Conservation (phyloP, 64 coral and sea anemone species). For the Anthopleura sola region DNA sequence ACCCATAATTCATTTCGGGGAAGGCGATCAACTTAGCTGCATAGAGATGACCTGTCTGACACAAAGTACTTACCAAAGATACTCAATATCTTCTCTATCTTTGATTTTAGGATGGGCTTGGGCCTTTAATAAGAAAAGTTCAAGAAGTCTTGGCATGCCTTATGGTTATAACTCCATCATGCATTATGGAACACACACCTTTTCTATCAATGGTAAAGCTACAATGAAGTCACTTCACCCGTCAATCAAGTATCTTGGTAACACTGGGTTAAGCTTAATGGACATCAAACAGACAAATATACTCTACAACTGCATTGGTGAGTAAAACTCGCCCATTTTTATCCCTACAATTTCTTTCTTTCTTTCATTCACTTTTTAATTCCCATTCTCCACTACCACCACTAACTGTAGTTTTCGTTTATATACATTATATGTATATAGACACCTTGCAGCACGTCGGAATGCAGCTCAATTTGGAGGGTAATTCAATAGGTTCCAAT, state of each 20-base stretch:
- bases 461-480: no score
- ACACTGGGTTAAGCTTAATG: slow-evolving; percentile 15
- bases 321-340: background rate
- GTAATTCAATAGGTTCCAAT: no score
- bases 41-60: no score
- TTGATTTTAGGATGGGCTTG: background rate
- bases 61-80: no score
- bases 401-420: background rate
- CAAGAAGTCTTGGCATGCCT: slow-evolving; percentile 31
- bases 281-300: slow-evolving; percentile 48
- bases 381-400: background rate
- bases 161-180: slow-evolving; percentile 46
- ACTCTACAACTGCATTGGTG: slow-evolving; percentile 46
- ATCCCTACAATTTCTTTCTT: background rate
- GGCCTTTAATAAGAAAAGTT: background rate
- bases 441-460: no score
- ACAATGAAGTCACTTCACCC: slow-evolving; percentile 41
- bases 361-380: background rate
- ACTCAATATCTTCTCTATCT: no score
- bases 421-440: no score
- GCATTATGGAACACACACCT: slow-evolving; percentile 32
- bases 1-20: no score
- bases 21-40: no score
- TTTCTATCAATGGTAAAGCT: slow-evolving; percentile 17
- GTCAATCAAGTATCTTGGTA: slow-evolving; percentile 38